Conservation (phyloP, 2,888 invertebrate species). For the Spodoptera littoralis region DNA sequence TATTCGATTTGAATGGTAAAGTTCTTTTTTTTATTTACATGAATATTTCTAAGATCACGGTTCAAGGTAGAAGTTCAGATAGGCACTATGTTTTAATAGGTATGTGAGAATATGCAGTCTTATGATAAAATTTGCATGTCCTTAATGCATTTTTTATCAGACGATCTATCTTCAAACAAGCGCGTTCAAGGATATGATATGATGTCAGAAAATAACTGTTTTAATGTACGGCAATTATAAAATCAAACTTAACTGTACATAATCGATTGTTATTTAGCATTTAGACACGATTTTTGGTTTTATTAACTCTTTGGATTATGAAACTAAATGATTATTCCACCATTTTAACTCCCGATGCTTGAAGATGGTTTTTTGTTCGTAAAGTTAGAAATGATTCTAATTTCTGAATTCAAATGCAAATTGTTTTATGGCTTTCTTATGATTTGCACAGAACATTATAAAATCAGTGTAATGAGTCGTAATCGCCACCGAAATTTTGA, state of each 20-base stretch:
- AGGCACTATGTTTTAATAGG: too few relatives aligned
- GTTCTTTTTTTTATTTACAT: too few relatives aligned
- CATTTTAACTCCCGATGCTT: background rate
- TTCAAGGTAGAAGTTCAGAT: too few relatives aligned
- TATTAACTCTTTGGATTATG: too few relatives aligned
- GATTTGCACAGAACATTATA: slow-evolving; percentile 7
- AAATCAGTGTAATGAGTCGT: slow-evolving; percentile 16
- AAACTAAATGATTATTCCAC: background rate
- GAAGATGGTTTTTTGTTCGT: background rate
- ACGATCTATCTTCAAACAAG: slow-evolving; percentile 8
- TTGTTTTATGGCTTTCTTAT: slow-evolving; percentile 7
- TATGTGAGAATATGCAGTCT: too few relatives aligned
- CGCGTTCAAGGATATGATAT: slow-evolving; percentile 24
- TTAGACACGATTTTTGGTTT: slow-evolving; percentile 2
- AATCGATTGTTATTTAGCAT: slow-evolving; percentile 12
- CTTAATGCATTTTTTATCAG: slow-evolving; percentile 9
- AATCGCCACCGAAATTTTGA: slow-evolving; percentile 17
- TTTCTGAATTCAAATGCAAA: background rate
- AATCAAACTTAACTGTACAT: slow-evolving; percentile 16
- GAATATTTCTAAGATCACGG: too few relatives aligned
- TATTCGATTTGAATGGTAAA: too few relatives aligned
- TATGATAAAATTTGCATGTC: too few relatives aligned
- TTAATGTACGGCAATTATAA: too few relatives aligned
- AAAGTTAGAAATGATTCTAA: background rate
- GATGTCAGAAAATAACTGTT: slow-evolving; percentile 7